These are phyloP conservation scores for Dallia pectoralis DNA, from an alignment of 2,797 vertebrate species.

Conservation along the genomic window DNA sequence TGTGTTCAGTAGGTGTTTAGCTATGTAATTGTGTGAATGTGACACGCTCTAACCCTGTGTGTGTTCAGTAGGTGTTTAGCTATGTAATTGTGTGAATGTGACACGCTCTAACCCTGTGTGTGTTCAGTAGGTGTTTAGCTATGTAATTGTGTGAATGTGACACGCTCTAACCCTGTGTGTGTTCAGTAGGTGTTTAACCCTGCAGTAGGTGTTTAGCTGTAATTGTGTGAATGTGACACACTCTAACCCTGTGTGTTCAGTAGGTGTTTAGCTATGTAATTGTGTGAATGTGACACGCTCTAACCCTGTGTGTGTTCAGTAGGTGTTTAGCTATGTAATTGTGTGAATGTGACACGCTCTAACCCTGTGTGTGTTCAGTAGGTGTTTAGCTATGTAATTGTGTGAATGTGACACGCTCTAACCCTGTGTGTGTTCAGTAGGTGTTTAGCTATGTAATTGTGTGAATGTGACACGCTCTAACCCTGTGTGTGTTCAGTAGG, in stretches of 20 bases:
- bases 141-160: background rate
- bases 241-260: conserved; percentile 7
- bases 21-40: background rate
- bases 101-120: background rate
- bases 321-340: background rate
- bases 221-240: background rate
- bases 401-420: background rate
- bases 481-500: conserved; percentile 27
- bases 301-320: conserved; percentile 25
- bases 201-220: background rate
- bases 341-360: background rate
- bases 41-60: background rate
- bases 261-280: background rate
- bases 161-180: background rate
- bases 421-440: conserved; percentile 26
- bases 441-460: background rate
- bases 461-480: background rate
- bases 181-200: no score
- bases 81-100: background rate
- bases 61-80: conserved; percentile 24
- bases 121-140: conserved; percentile 24
- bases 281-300: background rate
- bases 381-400: background rate
- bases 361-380: conserved; percentile 26
- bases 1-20: conserved; percentile 6